Percentiles rank a stretch among this genome's conserved stretches.
phyloP scores from a whole-genome alignment of 2,888 invertebrate species.

The Choristoneura rosaceana region DNA sequence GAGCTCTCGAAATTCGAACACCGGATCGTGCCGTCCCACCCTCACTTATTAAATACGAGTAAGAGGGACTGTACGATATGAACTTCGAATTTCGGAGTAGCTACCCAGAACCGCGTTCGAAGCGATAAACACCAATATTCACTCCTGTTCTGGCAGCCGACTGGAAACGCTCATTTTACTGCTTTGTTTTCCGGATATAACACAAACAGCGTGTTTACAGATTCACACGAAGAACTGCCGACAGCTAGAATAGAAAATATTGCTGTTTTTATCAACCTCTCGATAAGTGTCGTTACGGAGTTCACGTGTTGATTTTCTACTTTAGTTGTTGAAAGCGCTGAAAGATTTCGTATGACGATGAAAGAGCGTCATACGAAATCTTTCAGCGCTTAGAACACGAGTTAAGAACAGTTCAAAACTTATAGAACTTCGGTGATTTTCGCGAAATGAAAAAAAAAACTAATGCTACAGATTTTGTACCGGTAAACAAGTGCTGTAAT shows the following conservation, averaged over 20 bases:
- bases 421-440: not conserved
- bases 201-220: conserved; percentile 9
- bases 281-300: not conserved
- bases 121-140: conserved; percentile 31
- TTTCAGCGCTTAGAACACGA: not conserved
- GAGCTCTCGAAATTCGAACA: too few relatives aligned
- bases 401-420: not conserved
- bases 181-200: not conserved
- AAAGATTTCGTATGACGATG: not conserved
- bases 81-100: too few relatives aligned
- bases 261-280: not conserved
- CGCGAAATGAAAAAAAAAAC: not conserved
- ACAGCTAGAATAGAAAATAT: not conserved
- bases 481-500: too few relatives aligned
- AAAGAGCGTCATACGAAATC: too few relatives aligned
- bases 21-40: too few relatives aligned
- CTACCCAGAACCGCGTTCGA: not conserved
- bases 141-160: conserved; percentile 20
- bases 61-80: too few relatives aligned
- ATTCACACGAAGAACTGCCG: not conserved
- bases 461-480: not conserved
- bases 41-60: too few relatives aligned
- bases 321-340: not conserved
- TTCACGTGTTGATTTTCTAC: not conserved
- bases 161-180: conserved; percentile 20